Evolutionary conservation across 2,888 invertebrate genomes (phyloP), one percentile per base, ranked within the genome.

Genomic region (Kuschelorhynchus macadamiae): DNA sequence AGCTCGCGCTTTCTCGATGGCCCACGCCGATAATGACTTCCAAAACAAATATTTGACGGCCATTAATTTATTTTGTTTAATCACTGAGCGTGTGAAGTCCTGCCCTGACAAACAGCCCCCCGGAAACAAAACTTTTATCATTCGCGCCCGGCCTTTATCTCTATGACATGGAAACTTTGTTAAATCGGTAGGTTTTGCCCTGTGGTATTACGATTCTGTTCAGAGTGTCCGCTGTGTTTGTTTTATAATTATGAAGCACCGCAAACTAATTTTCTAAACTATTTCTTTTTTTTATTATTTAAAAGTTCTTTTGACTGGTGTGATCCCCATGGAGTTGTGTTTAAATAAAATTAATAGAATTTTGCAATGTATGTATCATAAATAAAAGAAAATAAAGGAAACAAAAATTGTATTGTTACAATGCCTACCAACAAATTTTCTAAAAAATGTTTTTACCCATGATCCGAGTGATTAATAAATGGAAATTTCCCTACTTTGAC

Each of bases 31-130:
- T 62, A 62, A 56, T 65, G 59, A 66, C 53, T 59, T 36, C 39
- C 33, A 66, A 66, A 60, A 47, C 66, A 66, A 66, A 66, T 66
- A 66, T 66, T 66, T 59, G 59, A 59, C 53, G 21, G 52, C 52
- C 52, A 50, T 65, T 47, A 66, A 66, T 53, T 60, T 46, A 47
- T 60, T 49, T 53, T 41, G 60, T 60, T 60, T 60, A 32, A 25
- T 20, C 12, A 5, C 20, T 33, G 62, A 30, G 46, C 56, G 56
- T 20, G 61, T 47, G 59, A 49, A 67, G 67, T 67, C 61, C 67
- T 55, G 47, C 20, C 55, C 61, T 67, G 67, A 67, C 61, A 67
- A 56, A 61, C 61, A 53, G 61, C 25, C 60, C 53, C 39, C 67
- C 39, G 61, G 56, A 61, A 32, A 52, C 52, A 52, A 59, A 65